phyloP scores from a whole-genome alignment of 2,113 vertebrate species.

The Pteruthius melanotis region DNA sequence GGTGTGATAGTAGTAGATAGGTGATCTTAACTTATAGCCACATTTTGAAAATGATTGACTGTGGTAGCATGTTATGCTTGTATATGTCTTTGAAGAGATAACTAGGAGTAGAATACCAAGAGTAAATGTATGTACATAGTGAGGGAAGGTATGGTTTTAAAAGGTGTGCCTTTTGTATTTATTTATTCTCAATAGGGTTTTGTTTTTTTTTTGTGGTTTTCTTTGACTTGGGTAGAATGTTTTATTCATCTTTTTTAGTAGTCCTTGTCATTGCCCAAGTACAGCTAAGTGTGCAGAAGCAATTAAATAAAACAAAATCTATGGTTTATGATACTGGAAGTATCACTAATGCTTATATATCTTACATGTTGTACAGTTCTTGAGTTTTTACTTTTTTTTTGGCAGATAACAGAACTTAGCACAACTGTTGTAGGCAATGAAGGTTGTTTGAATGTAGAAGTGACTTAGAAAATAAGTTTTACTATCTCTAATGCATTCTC shows the following conservation, averaged over 20 bases:
- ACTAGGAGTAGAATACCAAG: neutral
- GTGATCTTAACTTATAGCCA: neutral
- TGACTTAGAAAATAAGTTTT: neutral
- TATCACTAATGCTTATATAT: neutral
- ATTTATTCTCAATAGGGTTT: neutral
- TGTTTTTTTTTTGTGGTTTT: neutral
- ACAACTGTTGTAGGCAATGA: neutral
- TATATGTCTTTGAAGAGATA: neutral
- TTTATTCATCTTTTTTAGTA: neutral
- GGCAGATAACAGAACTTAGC: neutral
- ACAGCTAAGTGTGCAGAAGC: neutral
- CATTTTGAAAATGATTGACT: neutral
- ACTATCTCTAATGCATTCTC: neutral
- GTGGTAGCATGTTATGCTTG: neutral
- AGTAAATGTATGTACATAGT: neutral
- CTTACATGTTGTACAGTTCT: neutral
- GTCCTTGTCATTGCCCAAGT: neutral
- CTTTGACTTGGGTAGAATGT: neutral
- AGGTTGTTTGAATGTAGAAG: neutral
- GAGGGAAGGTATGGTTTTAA: neutral
- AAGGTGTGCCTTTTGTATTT: neutral
- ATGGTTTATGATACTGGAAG: neutral
- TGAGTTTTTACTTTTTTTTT: neutral
- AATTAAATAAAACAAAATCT: neutral
- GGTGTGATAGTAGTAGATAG: neutral